A percentile compares a stretch with the other conserved stretches of the same genome.
These are phyloP conservation scores for Morus bassanus DNA, from an alignment of 2,797 vertebrate species.

Conservation along the genomic window DNA sequence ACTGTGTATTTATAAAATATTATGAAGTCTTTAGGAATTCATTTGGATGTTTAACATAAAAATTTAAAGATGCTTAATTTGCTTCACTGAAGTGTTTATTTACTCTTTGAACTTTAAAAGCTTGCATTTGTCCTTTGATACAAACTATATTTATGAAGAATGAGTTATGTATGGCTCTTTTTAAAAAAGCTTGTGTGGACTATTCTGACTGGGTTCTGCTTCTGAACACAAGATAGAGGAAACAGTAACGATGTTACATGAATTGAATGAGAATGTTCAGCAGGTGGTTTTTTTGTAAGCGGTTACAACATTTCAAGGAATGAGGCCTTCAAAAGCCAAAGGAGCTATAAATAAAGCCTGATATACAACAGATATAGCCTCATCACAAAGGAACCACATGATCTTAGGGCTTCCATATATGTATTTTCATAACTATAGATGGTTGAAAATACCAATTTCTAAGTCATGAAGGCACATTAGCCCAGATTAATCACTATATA, in stretches of 20 bases:
- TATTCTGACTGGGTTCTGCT: background rate
- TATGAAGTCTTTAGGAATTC: background rate
- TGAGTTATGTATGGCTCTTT: background rate
- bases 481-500: background rate
- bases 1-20: background rate
- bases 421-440: background rate
- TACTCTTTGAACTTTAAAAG: background rate
- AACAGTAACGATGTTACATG: background rate
- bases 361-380: background rate
- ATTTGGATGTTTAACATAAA: background rate
- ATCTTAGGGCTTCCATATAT: background rate
- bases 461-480: background rate
- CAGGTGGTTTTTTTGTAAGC: background rate
- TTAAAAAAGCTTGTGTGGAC: background rate
- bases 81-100: background rate
- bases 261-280: background rate
- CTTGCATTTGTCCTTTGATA: background rate
- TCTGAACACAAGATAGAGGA: background rate
- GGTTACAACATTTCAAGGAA: background rate
- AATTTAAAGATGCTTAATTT: background rate
- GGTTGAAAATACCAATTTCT: background rate
- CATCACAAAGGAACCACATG: background rate
- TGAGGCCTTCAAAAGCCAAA: background rate
- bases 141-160: background rate
- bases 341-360: background rate